Evolutionary conservation across 2,113 vertebrate species (phyloP), one percentile per base, ranked within the genome.

Genomic region (Notothenia coriiceps): DNA sequence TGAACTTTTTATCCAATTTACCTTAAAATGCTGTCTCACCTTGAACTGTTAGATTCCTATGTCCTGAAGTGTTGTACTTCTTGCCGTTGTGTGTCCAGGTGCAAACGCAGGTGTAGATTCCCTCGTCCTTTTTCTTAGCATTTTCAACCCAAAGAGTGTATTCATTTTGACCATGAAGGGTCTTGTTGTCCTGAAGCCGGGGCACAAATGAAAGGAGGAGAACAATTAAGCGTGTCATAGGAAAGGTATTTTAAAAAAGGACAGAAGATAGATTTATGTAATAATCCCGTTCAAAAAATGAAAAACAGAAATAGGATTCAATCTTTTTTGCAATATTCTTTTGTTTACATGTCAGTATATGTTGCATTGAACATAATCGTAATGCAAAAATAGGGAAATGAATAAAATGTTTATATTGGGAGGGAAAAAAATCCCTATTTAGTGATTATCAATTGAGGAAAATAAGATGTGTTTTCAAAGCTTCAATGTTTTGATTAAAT

Each of bases 21-120:
- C 35, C 17, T 60, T n/a, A 14, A 54, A 57, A 62, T 14, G 20
- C 6, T 25, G 25, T 25, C 68, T 86, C 33, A 93, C 93, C 80
- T 66, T 0, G 0, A 15, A n/a, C 0, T 14, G 0, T 2, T 1
- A 94, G 18, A 44, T 0, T 10, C 70, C 62, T 83, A 68, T 88
- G 88, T 51, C n/a, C 90, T 14, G 89, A 85, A 0, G 88, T 63
- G 11, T 20, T 82, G 75, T 92, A 91, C n/a, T 14, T 1, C 17
- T 15, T 70, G 5, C 79, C 2, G 10, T 87, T 77, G 71, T 91
- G 61, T 8, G 0, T 47, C 92, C 92, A 94, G 29, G 88, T 88
- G n/a, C 92, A 94, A 3, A 62, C n/a, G n/a, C 93, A 94, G 0
- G 85, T 90, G 77, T 93, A 94, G 44, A 82, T 55, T 10, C 76